A percentile compares a stretch with the other conserved stretches of the same genome.
Conservation (phyloP, 2,888 invertebrate genomes). For the Ichneumon xanthorius region DNA sequence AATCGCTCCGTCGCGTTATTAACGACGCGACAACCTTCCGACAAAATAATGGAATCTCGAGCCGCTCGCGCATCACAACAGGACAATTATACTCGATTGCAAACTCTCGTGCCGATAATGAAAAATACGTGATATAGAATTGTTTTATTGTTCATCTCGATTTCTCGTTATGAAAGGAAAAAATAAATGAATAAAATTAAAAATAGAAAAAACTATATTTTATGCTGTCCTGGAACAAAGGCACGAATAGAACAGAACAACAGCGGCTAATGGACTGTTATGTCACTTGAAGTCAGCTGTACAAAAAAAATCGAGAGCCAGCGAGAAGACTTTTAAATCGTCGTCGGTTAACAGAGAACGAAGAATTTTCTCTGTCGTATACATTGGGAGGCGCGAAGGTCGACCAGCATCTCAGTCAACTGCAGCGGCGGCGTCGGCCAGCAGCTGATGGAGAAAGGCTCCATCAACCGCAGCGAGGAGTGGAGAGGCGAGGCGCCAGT, state of each 20-base stretch:
- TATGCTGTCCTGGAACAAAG: not conserved
- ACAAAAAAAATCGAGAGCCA: conserved; percentile 20
- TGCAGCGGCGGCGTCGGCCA: conserved; percentile 42
- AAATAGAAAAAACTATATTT: not conserved
- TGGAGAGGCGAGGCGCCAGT: conserved; percentile 48
- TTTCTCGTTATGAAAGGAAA: not conserved
- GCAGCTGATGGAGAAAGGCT: conserved; percentile 67
- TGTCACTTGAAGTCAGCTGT: conserved; percentile 19
- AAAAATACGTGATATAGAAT: not conserved
- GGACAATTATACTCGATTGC: conserved; percentile 13
- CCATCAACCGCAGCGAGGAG: conserved; percentile 54
- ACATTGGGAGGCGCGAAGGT: conserved; percentile 65
- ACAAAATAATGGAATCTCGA: conserved; percentile 42
- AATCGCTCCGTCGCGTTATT: conserved; percentile 2
- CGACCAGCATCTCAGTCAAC: conserved; percentile 64
- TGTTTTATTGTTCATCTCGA: not conserved
- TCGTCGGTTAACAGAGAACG: conserved; percentile 19
- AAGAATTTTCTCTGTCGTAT: conserved; percentile 67
- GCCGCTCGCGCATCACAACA: conserved; percentile 15
- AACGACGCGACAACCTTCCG: conserved; percentile 41
- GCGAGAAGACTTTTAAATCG: conserved; percentile 41
- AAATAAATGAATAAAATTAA: not conserved
- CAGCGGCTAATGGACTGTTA: conserved; percentile 38
- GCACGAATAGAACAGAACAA: conserved; percentile 8
- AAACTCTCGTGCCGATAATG: not conserved